Evolutionary conservation across 2,797 vertebrate species (phyloP).

Genomic region (Schizopygopsis malacanthus): DNA sequence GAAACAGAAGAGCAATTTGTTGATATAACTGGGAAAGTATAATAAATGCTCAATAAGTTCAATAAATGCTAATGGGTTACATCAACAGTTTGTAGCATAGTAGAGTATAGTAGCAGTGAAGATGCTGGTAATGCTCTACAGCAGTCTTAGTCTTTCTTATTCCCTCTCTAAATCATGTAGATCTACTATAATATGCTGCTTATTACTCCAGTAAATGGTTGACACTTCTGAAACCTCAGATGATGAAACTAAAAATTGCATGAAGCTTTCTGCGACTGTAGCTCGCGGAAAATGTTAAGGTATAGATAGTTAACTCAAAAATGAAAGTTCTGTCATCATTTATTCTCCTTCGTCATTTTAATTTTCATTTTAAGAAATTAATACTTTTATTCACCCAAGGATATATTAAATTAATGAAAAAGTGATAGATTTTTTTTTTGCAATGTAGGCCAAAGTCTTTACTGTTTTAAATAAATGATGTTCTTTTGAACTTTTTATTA

Average conservation of each 20-base stretch:
- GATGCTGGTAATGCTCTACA: neutral
- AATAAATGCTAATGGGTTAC: slow-evolving; percentile 2
- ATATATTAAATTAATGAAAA: neutral
- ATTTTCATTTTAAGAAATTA: neutral
- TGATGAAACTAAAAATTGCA: neutral
- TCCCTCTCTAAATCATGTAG: neutral
- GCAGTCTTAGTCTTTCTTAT: neutral
- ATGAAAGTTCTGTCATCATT: neutral
- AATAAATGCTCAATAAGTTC: neutral
- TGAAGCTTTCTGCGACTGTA: neutral
- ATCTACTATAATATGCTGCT: neutral
- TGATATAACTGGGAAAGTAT: neutral
- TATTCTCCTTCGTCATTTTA: neutral
- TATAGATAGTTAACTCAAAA: neutral
- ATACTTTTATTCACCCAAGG: neutral
- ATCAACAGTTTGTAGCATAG: neutral
- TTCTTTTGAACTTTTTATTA: neutral
- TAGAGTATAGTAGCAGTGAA: neutral
- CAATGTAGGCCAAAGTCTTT: too few relatives aligned
- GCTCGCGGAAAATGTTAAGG: neutral
- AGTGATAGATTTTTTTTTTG: neutral
- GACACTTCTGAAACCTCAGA: neutral
- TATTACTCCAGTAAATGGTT: neutral
- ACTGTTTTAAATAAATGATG: neutral
- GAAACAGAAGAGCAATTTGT: neutral